phyloP scores from a whole-genome alignment of 1,140 invertebrate species.

The Megathymus violae region DNA sequence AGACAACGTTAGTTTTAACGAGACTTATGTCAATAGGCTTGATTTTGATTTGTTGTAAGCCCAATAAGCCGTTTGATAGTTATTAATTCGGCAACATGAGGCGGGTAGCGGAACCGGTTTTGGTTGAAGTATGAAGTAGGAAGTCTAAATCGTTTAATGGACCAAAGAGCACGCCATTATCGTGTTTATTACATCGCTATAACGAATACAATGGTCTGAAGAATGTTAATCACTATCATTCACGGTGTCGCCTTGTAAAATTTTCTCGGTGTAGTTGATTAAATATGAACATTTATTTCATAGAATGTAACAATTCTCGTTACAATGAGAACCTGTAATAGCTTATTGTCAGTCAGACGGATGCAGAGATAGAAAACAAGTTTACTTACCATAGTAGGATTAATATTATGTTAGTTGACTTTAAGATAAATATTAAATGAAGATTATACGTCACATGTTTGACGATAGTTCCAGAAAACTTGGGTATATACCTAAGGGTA shows the following conservation, averaged over 20 bases:
- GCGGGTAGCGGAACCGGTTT: constrained; percentile 34
- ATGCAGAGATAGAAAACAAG: constrained; percentile 27
- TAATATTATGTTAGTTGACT: too few species aligned
- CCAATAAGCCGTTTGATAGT: constrained; percentile 42
- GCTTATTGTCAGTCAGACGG: constrained; percentile 26
- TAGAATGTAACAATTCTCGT: constrained; percentile 37
- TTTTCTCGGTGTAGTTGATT: constrained; percentile 33
- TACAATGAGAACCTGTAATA: constrained; percentile 34
- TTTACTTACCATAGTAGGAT: constrained; percentile 14
- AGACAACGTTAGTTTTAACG: constrained; percentile 27
- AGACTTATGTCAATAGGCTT: constrained; percentile 13
- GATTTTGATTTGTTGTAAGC: constrained; percentile 20
- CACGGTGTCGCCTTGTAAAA: constrained; percentile 12
- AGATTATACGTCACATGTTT: too few species aligned
- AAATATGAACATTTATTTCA: constrained; percentile 43
- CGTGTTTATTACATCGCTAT: constrained; percentile 15
- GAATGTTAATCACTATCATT: constrained; percentile 16
- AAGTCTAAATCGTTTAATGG: constrained; percentile 24
- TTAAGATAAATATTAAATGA: too few species aligned
- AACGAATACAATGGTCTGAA: constrained; percentile 24
- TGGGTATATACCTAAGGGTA: too few species aligned
- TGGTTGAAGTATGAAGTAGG: constrained; percentile 37
- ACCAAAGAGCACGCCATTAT: constrained; percentile 19
- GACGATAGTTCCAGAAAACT: too few species aligned
- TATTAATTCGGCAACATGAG: constrained; percentile 43